Base-by-base conservation (phyloP, 1,140 invertebrate species). In the Drosophila pectinifera region DNA sequence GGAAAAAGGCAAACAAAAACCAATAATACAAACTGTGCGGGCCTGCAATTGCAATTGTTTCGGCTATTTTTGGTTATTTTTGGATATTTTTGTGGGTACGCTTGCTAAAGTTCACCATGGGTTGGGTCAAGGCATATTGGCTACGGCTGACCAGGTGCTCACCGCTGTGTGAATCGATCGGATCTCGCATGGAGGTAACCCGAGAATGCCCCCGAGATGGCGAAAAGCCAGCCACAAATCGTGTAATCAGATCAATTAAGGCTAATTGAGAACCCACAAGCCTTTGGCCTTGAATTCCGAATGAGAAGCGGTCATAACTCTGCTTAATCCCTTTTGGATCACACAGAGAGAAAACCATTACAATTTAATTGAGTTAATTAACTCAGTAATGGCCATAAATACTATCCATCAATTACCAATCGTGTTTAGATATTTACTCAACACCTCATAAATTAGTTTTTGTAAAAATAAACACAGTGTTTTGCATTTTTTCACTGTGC, bases 211-310 rank as follows among this genome's bases (percentile, higher is more conserved):
- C 49, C 48, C 48, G 24, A 41, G 62, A 61, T 61, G 46, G 22
- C 41, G 0, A 5, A 31, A 67, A 31, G 41, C 57, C 58, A 51
- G 56, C 42, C 64, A 43, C 56, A 61, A 73, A 53, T 51, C 51
- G 28, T 80, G 61, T 80, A 76, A 83, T 84, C 80, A 76, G 80
- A 83, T 83, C 82, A 85, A 85, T 85, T 85, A 86, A 78, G 67
- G 62, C 69, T 75, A 86, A 85, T 73, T 73, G 45, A 51, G 18
- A 6, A 20, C 26, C 20, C 26, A 42, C 16, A 45, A 26, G 7
- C 28, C 20, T 11, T 6, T 11, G 36, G 14, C 39, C 39, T 45
- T 36, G 42, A 45, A 58, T 45, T 58, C 3, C 6, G 3, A 41
- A 24, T 5, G 42, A 58, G 39, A 36, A 36, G 26, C 13, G 11